phyloP scores from a whole-genome alignment of 2,888 invertebrate genomes.

The Epistrophe eligans region DNA sequence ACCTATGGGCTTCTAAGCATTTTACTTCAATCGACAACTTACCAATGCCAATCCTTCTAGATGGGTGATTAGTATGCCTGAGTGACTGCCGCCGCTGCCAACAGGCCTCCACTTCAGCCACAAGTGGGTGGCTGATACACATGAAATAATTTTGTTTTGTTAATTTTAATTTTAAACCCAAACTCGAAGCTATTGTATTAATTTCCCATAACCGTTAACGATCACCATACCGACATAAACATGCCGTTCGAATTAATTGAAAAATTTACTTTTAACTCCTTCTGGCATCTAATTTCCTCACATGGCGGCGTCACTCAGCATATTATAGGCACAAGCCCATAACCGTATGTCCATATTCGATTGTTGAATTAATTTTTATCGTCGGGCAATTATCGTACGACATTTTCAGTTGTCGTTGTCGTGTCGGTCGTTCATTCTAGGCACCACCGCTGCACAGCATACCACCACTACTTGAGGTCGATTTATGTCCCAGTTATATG shows the following conservation, averaged over 20 bases:
- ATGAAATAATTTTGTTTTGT: constrained; percentile 16
- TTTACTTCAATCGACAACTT: constrained; percentile 6
- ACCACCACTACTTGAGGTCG: constrained; percentile 15
- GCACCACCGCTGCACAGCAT: not conserved
- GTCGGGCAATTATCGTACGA: constrained; percentile 72
- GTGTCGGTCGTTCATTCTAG: constrained; percentile 24
- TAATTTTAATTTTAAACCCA: not conserved
- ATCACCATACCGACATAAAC: constrained; percentile 67
- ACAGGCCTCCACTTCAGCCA: not conserved
- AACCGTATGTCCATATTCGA: constrained; percentile 61
- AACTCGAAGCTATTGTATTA: constrained; percentile 56
- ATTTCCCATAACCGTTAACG: constrained; percentile 73
- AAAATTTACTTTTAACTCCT: constrained; percentile 74
- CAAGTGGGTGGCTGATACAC: constrained; percentile 30
- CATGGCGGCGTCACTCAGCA: constrained; percentile 52
- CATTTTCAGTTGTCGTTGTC: constrained; percentile 55
- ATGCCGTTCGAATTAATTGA: constrained; percentile 73
- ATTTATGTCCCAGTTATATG: constrained; percentile 51
- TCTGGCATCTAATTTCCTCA: constrained; percentile 73
- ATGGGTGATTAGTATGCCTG: constrained; percentile 5
- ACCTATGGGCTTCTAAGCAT: constrained; percentile 33
- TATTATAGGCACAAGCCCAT: constrained; percentile 7
- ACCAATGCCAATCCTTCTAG: constrained; percentile 49
- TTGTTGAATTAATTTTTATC: constrained; percentile 76
- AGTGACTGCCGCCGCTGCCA: not conserved